Evolutionary conservation across 2,797 vertebrate species (phyloP).

Genomic region (Myotis vivesi): DNA sequence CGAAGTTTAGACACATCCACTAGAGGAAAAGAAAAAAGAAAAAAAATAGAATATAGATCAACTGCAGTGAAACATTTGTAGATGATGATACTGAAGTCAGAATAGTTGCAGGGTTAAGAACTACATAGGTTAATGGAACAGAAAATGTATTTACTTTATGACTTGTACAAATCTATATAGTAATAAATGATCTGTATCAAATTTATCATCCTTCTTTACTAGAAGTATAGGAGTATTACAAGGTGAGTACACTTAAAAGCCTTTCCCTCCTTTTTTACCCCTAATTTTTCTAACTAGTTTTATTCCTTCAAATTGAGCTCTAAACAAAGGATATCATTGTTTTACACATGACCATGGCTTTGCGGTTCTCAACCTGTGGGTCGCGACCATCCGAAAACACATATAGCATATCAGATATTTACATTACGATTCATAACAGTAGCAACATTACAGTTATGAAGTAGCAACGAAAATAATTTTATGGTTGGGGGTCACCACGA

Average conservation of each 20-base stretch:
- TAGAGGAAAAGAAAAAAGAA: not conserved
- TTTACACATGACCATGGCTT: not conserved
- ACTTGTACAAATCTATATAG: not conserved
- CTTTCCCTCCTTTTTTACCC: not conserved
- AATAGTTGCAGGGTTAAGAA: not conserved
- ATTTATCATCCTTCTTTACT: conserved; percentile 4
- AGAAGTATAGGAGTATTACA: not conserved
- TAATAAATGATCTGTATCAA: not conserved
- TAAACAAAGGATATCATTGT: conserved; percentile 13
- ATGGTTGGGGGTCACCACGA: too few species aligned
- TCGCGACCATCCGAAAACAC: too few species aligned
- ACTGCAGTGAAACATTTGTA: not conserved
- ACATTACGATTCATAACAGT: too few species aligned
- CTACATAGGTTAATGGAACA: not conserved
- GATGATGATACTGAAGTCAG: not conserved
- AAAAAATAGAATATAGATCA: not conserved
- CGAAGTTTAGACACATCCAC: not conserved
- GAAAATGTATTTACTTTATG: conserved; percentile 25
- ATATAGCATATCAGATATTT: too few species aligned
- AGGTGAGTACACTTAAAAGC: not conserved
- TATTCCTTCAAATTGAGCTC: conserved; percentile 27
- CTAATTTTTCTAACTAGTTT: not conserved
- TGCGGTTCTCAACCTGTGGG: too few species aligned
- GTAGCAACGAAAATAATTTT: too few species aligned
- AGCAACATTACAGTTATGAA: too few species aligned